These are phyloP conservation scores for Sinodicranocentrus sp. DNA, from an alignment of 2,888 invertebrate genomes.

Conservation along the genomic window DNA sequence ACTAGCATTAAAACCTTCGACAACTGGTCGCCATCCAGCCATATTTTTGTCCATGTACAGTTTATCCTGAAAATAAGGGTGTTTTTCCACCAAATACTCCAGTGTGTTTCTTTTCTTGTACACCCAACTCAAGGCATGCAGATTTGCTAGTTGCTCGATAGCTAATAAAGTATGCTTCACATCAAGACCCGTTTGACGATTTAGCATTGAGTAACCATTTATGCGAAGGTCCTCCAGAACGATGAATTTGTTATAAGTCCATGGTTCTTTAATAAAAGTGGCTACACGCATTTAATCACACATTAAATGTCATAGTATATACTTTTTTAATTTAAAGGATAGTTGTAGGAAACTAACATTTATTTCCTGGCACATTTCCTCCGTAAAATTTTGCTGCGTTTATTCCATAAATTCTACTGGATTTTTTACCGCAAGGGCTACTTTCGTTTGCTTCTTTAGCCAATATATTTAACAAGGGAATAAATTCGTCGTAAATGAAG, in stretches of 20 bases:
- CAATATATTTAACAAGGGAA: slow-evolving; percentile 26
- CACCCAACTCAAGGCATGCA: slow-evolving; percentile 51
- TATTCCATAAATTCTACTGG: too few species aligned
- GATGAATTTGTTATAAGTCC: slow-evolving; percentile 17
- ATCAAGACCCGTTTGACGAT: slow-evolving; percentile 63
- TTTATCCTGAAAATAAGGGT: slow-evolving; percentile 35
- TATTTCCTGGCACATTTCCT: slow-evolving; percentile 20
- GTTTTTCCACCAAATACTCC: not conserved
- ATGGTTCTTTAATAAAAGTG: too few species aligned
- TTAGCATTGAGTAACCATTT: slow-evolving; percentile 67
- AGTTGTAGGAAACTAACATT: not conserved
- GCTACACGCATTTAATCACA: too few species aligned
- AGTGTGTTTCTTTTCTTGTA: slow-evolving; percentile 27
- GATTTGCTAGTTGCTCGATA: slow-evolving; percentile 69
- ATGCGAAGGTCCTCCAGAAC: slow-evolving; percentile 38
- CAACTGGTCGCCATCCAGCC: slow-evolving; percentile 28
- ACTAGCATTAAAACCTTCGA: slow-evolving; percentile 7
- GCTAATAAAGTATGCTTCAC: slow-evolving; percentile 66
- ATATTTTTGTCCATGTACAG: slow-evolving; percentile 21
- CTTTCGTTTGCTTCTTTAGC: not conserved
- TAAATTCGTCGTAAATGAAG: slow-evolving; percentile 18
- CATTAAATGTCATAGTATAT: too few species aligned
- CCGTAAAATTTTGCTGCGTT: slow-evolving; percentile 31
- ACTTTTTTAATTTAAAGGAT: too few species aligned
- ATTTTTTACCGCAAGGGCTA: not conserved